Conservation (phyloP, 2,888 invertebrate genomes). For the Latrodectus elegans region DNA sequence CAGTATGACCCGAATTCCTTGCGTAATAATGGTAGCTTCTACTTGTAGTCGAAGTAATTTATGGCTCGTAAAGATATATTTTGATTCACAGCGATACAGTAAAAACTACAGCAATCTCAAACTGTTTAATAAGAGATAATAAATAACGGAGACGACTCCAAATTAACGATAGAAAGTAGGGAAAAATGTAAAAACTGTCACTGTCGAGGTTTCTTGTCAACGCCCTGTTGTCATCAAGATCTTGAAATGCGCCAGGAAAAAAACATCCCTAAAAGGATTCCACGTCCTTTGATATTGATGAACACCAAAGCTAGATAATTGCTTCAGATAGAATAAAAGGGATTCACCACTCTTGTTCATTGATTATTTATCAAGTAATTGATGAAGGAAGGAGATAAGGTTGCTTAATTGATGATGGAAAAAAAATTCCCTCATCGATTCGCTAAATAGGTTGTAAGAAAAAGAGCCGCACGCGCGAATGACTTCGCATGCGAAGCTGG, state of each 20-base stretch:
- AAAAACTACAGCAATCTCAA: not conserved
- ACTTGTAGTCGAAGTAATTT: too few species aligned
- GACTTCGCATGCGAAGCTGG: too few species aligned
- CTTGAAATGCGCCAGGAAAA: not conserved
- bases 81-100: not conserved
- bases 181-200: slow-evolving; percentile 26
- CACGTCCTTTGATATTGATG: slow-evolving; percentile 27
- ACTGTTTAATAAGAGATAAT: not conserved
- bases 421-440: not conserved
- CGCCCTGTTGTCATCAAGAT: slow-evolving; percentile 26
- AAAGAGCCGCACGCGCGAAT: slow-evolving; percentile 3
- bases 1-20: too few species aligned
- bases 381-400: slow-evolving; percentile 18
- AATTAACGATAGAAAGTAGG: slow-evolving; percentile 34
- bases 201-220: not conserved
- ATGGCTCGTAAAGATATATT: too few species aligned
- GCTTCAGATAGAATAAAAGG: slow-evolving; percentile 27
- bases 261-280: not conserved
- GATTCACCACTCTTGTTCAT: slow-evolving; percentile 47
- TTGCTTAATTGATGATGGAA: not conserved
- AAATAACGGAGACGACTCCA: slow-evolving; percentile 4
- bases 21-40: too few species aligned
- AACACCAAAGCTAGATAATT: slow-evolving; percentile 33
- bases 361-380: slow-evolving; percentile 47
- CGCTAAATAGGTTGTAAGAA: not conserved